Evolutionary conservation across 2,113 vertebrate genomes (phyloP).

Genomic region (Pleuronectes platessa): DNA sequence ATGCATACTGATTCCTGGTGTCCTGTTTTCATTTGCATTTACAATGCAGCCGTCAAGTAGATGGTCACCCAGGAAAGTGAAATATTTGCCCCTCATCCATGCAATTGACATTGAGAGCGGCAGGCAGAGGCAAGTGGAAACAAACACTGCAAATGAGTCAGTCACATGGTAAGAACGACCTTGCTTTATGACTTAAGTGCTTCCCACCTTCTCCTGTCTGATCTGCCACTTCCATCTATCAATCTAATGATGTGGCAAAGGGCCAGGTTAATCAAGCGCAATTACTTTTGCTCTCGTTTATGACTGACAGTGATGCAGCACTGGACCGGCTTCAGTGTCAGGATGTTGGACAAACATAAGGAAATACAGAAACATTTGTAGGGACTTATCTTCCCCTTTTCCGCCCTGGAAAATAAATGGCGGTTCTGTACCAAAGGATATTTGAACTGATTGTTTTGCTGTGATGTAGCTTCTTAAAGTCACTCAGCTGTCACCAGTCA

Average conservation of each 20-base stretch:
- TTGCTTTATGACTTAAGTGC: constrained; percentile 84
- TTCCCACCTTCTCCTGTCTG: constrained; percentile 82
- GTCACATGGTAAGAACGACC: constrained; percentile 83
- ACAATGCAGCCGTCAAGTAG: constrained; percentile 53
- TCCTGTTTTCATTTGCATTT: constrained; percentile 64
- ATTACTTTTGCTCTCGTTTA: constrained; percentile 91
- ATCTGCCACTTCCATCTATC: constrained; percentile 89
- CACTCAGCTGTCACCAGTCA: not conserved
- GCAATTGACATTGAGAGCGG: constrained; percentile 51
- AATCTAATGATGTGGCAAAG: constrained; percentile 89
- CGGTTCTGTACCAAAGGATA: not conserved
- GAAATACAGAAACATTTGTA: not conserved
- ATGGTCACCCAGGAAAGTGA: constrained; percentile 60
- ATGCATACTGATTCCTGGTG: constrained; percentile 53
- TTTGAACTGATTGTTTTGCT: not conserved
- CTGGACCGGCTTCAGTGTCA: constrained; percentile 79
- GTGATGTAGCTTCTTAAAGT: not conserved
- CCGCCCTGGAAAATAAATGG: too few relatives aligned
- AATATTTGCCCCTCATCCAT: constrained; percentile 43
- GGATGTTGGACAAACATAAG: constrained; percentile 1
- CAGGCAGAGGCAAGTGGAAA: constrained; percentile 61
- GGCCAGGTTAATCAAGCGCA: constrained; percentile 91
- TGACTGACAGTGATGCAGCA: constrained; percentile 87
- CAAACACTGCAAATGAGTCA: constrained; percentile 65
- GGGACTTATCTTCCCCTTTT: not conserved